Evolutionary conservation across 2,113 vertebrate genomes (phyloP), one percentile per base, ranked within the genome.

Genomic region (Tinamus guttatus): DNA sequence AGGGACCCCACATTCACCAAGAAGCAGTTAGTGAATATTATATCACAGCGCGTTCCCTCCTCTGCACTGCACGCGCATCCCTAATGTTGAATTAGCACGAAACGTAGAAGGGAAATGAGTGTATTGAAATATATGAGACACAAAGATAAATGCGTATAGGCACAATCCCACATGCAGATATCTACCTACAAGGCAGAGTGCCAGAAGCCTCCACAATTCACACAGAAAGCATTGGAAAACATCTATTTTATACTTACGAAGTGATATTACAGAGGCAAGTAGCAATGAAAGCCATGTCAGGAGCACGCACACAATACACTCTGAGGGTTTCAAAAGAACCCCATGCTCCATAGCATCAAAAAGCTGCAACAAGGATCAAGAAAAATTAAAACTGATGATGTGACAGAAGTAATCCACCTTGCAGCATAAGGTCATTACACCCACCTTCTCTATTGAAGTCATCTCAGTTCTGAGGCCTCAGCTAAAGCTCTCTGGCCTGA

Each of bases 301-400:
- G 27, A 68, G 24, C 75, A 75, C 6, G 9, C 28, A 51, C 17
- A 20, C 16, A 81, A 20, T 32, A 27, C 16, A 21, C n/a, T 20
- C 4, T 14, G 52, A 40, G 34, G 49, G 49, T 70, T 91, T 86
- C 41, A n/a, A n/a, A 74, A 78, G 41, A 85, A 10, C 7, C 22
- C 16, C 24, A 24, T 32, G 10, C 60, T 87, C 54, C 25, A n/a
- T 24, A 80, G 38, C 36, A 82, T 32, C 68, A 92, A 94, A 91
- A 89, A 90, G 13, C 41, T 65, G 5, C 51, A 73, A 49, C 12
- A n/a, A 36, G 9, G 25, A 91, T 90, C 67, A 88, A 88, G 67
- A 87, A 94, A 49, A 94, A 96, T 76, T 92, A 82, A 93, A 92
- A 88, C 13, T 32, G 64, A 34, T 63, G 34, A 34, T 52, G 69